These are phyloP conservation scores for Heliconius erato DNA, from an alignment of 2,888 invertebrate species.

Conservation along the genomic window DNA sequence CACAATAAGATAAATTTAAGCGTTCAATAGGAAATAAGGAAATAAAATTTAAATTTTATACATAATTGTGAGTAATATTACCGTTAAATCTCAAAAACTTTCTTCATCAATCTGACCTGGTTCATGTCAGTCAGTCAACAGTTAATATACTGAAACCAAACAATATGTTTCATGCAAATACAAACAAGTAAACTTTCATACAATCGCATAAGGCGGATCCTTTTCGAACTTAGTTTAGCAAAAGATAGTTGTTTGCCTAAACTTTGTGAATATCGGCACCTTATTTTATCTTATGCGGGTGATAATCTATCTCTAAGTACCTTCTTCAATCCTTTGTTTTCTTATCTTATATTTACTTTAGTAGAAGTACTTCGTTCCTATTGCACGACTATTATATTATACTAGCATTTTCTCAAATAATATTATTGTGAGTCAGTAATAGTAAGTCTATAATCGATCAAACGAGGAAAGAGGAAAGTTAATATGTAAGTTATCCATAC, in stretches of 20 bases:
- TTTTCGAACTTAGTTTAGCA: constrained; percentile 32
- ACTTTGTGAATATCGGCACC: constrained; percentile 22
- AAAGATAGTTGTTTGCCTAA: constrained; percentile 29
- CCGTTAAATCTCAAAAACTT: background rate
- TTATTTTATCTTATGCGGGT: constrained; percentile 34
- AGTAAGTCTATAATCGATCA: too few species aligned
- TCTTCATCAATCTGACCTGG: background rate
- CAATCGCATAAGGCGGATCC: constrained; percentile 19
- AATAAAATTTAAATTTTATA: background rate
- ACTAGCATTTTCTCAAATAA: too few species aligned
- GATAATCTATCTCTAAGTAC: constrained; percentile 7
- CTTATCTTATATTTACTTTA: background rate
- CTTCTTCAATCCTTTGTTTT: background rate
- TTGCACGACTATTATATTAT: background rate
- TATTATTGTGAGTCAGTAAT: too few species aligned
- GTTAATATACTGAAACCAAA: background rate
- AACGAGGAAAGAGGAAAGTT: too few species aligned
- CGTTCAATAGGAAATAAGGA: background rate
- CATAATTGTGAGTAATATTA: background rate
- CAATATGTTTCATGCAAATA: constrained; percentile 23
- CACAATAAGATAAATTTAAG: background rate
- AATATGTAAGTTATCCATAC: too few species aligned
- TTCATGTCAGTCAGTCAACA: background rate
- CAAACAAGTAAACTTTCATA: constrained; percentile 26
- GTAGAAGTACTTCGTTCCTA: background rate